Evolutionary conservation across 2,797 vertebrate genomes (phyloP), one percentile per base, ranked within the genome.

Genomic region (Monodelphis domestica): DNA sequence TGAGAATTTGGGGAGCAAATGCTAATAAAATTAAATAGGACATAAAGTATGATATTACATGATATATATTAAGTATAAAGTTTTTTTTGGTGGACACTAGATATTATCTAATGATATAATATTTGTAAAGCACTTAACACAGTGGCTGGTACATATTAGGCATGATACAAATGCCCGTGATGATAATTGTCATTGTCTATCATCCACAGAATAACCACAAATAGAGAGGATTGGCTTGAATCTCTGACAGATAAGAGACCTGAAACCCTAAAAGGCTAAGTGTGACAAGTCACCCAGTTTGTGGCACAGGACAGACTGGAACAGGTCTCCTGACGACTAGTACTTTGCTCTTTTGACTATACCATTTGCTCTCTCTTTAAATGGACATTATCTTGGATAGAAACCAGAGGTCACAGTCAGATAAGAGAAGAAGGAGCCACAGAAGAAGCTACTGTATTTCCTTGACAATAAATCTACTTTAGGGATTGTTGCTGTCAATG

Each of bases 381-480:
- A 94, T 93, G 96, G 98, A 95, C 95, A 45, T 84, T 84, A 92
- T 93, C 95, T 93, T 96, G 90, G 96, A 84, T 95, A 95, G 96
- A 63, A 91, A 95, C 95, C 95, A 97, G 88, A 93, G 94, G 95
- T 97, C 97, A 96, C 15, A 92, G 95, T 89, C 87, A 94, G 1
- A 55, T 96, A 96, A 92, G 93, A 70, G 94, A 87, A 97, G 95
- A 95, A 53, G 90, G 96, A 96, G 91, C 89, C 91, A 95, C 94
- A 98, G 95, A 97, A 96, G 96, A 92, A 97, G 94, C 96, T 94
- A 95, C 93, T 96, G 89, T 94, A 96, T 96, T 97, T 96, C 94
- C 90, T 91, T 93, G 2, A 78, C 59, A 95, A 96, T 96, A 96
- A 95, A 96, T 95, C 94, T 95, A 92, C 51, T 53, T 94, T 90